Evolutionary conservation across 2,888 invertebrate species (phyloP), one percentile per base, ranked within the genome.

Genomic region (Protophormia terraenovae): DNA sequence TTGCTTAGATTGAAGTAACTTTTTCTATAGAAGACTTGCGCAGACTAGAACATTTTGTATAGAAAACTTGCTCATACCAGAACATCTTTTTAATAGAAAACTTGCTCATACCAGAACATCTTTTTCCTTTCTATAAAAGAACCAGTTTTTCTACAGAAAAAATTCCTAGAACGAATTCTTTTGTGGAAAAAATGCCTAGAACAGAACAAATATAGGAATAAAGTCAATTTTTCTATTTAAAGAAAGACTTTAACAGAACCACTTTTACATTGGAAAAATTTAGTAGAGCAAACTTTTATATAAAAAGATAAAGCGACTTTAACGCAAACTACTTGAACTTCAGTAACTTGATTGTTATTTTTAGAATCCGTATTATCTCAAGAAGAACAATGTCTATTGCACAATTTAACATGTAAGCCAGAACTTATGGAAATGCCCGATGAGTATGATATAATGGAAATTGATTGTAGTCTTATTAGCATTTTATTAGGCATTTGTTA

Each of bases 401-500:
- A 91, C 75, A 91, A 91, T 77, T 88, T 92, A 1, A 89, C 88
- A 29, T 87, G 87, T 47, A 89, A 88, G 16, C 78, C 87, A 3
- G 87, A 87, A 29, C 83, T 87, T 4, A 72, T 86, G 50, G 3
- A 45, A 14, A 62, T 88, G 73, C 87, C 87, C 14, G 84, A 88
- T 29, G 84, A 87, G 3, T 88, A 79, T 29, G 87, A 89, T 8
- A 88, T 88, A 71, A 87, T 89, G 19, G 89, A 90, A 82, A 89
- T 92, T 2, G 92, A 92, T 78, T 91, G 90, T 60, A 89, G 91
- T 2, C 89, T 92, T 1, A 89, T 92, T 7, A 91, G 91, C 86
- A 90, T 92, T 72, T 86, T 92, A 19, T 77, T 92, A 73, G 91
- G 89, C 66, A 92, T 92, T 83, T 92, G 92, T 83, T 92, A 92